Percentiles rank a stretch among this genome's conserved stretches.
These are phyloP conservation scores for Drosophila nigrodunni DNA, from an alignment of 1,140 invertebrate genomes.

Conservation along the genomic window DNA sequence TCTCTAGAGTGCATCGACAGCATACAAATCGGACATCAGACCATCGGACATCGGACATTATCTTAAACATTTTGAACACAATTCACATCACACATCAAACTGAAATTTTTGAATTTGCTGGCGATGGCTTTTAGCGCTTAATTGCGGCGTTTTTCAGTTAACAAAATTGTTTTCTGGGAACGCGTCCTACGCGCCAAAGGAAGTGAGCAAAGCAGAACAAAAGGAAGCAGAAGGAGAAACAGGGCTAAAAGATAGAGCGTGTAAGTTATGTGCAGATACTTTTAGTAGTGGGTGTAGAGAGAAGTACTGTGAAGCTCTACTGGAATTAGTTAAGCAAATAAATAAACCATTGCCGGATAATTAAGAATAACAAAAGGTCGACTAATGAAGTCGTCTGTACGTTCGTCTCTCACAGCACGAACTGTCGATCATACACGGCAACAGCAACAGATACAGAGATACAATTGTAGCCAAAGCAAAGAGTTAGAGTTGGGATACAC, in stretches of 20 bases:
- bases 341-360: conserved; percentile 66
- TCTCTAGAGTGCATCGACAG: conserved; percentile 52
- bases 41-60: too few relatives aligned
- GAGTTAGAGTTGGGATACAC: neutral
- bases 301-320: conserved; percentile 25
- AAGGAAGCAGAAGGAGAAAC: neutral
- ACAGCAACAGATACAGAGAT: conserved; percentile 2
- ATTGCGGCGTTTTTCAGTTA: conserved; percentile 45
- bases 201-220: neutral
- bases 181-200: neutral
- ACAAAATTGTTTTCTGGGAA: conserved; percentile 51
- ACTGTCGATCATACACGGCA: conserved; percentile 55
- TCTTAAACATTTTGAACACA: too few relatives aligned
- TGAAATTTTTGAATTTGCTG: conserved; percentile 1
- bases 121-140: conserved; percentile 46
- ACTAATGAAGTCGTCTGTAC: conserved; percentile 72
- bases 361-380: conserved; percentile 78
- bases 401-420: conserved; percentile 32
- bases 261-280: conserved; percentile 26
- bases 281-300: conserved; percentile 10
- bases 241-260: neutral
- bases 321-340: conserved; percentile 78
- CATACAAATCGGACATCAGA: conserved; percentile 28
- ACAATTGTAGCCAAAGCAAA: conserved; percentile 6
- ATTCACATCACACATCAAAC: conserved; percentile 31